These are phyloP conservation scores for Lineus longissimus DNA, from an alignment of 1,140 invertebrate species.

Conservation along the genomic window DNA sequence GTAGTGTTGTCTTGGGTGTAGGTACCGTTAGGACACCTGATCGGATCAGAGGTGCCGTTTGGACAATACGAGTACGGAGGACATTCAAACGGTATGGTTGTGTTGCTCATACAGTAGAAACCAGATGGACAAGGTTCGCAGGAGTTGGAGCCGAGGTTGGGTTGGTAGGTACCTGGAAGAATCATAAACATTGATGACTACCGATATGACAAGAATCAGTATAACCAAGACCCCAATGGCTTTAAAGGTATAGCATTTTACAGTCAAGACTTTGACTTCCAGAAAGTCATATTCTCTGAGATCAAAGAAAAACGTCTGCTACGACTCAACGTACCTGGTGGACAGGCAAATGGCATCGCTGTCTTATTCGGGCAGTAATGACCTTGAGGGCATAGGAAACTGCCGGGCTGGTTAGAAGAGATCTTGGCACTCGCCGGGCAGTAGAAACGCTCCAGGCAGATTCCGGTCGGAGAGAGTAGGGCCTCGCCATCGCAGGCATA, in stretches of 20 bases:
- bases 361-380: constrained; percentile 33
- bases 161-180: constrained; percentile 38
- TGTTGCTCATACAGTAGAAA: constrained; percentile 35
- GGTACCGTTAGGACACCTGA: constrained; percentile 39
- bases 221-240: too few species aligned
- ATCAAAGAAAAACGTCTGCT: too few species aligned
- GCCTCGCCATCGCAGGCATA: constrained; percentile 34
- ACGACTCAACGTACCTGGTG: constrained; percentile 22
- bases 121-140: constrained; percentile 41
- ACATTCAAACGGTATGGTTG: constrained; percentile 34
- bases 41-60: constrained; percentile 28
- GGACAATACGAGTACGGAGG: constrained; percentile 42
- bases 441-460: constrained; percentile 38
- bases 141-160: constrained; percentile 18
- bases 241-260: too few species aligned
- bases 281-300: too few species aligned
- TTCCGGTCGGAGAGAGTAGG: constrained; percentile 26
- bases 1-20: constrained; percentile 30
- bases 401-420: constrained; percentile 24
- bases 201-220: too few species aligned
- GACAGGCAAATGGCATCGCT: constrained; percentile 33
- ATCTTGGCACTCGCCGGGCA: constrained; percentile 39
- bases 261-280: too few species aligned
- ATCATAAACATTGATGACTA: neutral
- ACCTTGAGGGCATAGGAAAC: constrained; percentile 36